These are phyloP conservation scores for Crocidura indochinensis DNA, from an alignment of 2,797 vertebrate species.

Conservation along the genomic window DNA sequence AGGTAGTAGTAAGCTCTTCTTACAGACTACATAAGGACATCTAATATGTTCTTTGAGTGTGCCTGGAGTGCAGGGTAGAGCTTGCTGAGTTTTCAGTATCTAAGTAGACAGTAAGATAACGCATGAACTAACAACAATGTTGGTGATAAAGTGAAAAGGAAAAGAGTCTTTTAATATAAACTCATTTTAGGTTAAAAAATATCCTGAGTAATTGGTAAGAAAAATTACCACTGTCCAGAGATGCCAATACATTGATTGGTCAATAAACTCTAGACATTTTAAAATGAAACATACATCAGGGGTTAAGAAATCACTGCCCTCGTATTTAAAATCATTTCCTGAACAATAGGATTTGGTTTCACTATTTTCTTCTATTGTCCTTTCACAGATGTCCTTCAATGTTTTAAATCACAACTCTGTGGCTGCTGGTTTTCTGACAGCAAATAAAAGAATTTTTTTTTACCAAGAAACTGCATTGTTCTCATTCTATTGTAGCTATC, in stretches of 20 bases:
- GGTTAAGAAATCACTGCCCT: background rate
- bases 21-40: too few relatives aligned
- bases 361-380: background rate
- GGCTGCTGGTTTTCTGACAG: background rate
- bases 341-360: constrained; percentile 11
- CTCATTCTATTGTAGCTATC: background rate
- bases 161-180: too few relatives aligned
- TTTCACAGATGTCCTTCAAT: background rate
- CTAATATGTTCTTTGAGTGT: too few relatives aligned
- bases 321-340: constrained; percentile 12
- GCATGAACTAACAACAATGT: too few relatives aligned
- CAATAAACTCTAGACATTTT: background rate
- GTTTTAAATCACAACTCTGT: background rate
- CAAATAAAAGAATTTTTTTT: constrained; percentile 40
- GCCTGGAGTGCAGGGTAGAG: too few relatives aligned
- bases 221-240: background rate
- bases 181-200: too few relatives aligned
- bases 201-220: background rate
- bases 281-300: background rate
- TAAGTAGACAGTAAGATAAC: too few relatives aligned
- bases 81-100: too few relatives aligned
- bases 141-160: too few relatives aligned
- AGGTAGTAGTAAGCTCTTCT: too few relatives aligned
- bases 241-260: background rate
- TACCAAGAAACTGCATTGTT: constrained; percentile 2